phyloP scores from a whole-genome alignment of 2,113 vertebrate species.

The Saccopteryx bilineata region DNA sequence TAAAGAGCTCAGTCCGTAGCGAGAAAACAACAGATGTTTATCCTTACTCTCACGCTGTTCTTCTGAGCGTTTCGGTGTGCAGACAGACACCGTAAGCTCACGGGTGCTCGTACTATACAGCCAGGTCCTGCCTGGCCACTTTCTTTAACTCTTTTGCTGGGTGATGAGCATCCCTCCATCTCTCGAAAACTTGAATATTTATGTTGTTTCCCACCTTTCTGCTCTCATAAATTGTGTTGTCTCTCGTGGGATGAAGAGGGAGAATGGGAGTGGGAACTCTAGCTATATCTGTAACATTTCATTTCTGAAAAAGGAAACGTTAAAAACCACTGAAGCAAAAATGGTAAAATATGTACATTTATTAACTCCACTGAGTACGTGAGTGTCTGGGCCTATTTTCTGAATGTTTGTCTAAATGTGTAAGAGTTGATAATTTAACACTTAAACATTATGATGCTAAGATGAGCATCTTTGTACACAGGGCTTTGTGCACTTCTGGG shows the following conservation, averaged over 20 bases:
- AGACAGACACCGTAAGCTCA: neutral
- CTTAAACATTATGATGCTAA: neutral
- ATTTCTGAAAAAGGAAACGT: neutral
- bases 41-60: neutral
- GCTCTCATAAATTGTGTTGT: neutral
- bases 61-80: neutral
- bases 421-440: neutral
- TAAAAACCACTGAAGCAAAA: neutral
- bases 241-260: neutral
- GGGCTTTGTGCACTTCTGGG: neutral
- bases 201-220: neutral
- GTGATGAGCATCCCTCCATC: neutral
- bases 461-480: neutral
- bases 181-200: neutral
- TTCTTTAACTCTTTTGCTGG: neutral
- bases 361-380: neutral
- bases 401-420: neutral
- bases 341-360: neutral
- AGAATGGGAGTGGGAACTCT: neutral
- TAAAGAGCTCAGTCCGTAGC: neutral
- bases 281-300: neutral
- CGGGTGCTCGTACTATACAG: rapidly evolving
- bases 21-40: neutral
- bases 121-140: neutral
- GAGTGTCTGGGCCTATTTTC: neutral